phyloP scores from a whole-genome alignment of 2,888 invertebrate species.

The Omphaloscelis lunosa region DNA sequence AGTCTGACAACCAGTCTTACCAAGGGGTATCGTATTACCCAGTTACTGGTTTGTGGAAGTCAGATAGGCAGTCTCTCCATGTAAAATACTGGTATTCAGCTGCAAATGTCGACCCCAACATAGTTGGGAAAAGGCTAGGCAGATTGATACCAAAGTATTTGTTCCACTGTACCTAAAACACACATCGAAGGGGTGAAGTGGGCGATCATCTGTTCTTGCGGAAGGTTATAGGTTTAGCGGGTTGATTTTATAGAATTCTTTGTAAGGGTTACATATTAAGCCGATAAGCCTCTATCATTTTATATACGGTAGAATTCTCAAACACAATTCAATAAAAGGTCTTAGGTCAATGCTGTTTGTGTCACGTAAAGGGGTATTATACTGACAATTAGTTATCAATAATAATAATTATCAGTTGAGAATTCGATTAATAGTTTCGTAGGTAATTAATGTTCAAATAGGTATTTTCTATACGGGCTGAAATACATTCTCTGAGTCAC shows the following conservation, averaged over 20 bases:
- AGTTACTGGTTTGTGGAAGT: too few relatives aligned
- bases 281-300: slow-evolving; percentile 22
- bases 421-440: not conserved
- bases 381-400: not conserved
- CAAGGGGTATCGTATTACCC: too few relatives aligned
- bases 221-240: slow-evolving; percentile 42
- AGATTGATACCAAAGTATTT: slow-evolving; percentile 8
- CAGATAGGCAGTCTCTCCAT: too few relatives aligned
- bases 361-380: not conserved
- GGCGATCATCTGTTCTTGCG: slow-evolving; percentile 44
- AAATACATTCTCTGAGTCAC: too few relatives aligned
- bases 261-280: slow-evolving; percentile 5
- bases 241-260: slow-evolving; percentile 51
- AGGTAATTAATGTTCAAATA: not conserved
- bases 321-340: not conserved
- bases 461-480: not conserved
- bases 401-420: not conserved
- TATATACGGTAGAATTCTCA: not conserved
- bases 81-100: too few relatives aligned
- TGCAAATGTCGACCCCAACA: too few relatives aligned
- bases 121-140: too few relatives aligned
- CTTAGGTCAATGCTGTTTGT: not conserved
- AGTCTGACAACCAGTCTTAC: too few relatives aligned
- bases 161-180: slow-evolving; percentile 29
- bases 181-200: slow-evolving; percentile 24